Evolutionary conservation across 1,140 invertebrate species (phyloP), one percentile per base, ranked within the genome.

Genomic region (Battus philenor): DNA sequence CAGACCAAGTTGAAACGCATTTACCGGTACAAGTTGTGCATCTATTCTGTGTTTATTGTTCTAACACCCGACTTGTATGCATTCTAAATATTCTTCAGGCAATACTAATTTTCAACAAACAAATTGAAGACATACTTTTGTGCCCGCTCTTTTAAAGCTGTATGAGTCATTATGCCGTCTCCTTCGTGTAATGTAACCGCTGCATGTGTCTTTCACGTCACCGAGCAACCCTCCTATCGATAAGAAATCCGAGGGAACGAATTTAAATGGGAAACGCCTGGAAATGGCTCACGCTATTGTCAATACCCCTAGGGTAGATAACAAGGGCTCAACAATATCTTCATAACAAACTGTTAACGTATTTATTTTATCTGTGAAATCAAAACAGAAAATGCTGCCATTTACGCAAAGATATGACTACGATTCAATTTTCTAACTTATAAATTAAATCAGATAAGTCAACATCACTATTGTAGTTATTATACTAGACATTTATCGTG

Each of bases 271-370:
- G 70, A 78, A 74, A 75, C 66, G 68, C 60, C 68, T 77, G 68
- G 66, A 78, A 75, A 78, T 71, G 72, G 75, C 65, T 68, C 71
- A 71, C 65, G 74, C 76, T 65, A 80, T 83, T 83, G 78, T 82
- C 57, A 54, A 58, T 65, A 54, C 56, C 55, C 66, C 44, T 59
- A 68, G 77, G 77, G 68, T 63, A 65, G 67, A 73, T 74, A 70
- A 44, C 54, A 39, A 47, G 59, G 50, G 55, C 45, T 52, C 56
- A 63, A n/a, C n/a, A n/a, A 62, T 66, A 69, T 68, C 54, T 62
- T 50, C 54, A 43, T 46, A 50, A 62, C 58, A 69, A 67, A 68
- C 69, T 68, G 61, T 61, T 62, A 63, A 55, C 49, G 58, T 69
- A 72, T 75, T 72, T 75, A 72, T 75, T 68, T 52, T 60, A 45